Conservation (phyloP, 2,888 invertebrate genomes). For the Perizoma flavofasciatum region DNA sequence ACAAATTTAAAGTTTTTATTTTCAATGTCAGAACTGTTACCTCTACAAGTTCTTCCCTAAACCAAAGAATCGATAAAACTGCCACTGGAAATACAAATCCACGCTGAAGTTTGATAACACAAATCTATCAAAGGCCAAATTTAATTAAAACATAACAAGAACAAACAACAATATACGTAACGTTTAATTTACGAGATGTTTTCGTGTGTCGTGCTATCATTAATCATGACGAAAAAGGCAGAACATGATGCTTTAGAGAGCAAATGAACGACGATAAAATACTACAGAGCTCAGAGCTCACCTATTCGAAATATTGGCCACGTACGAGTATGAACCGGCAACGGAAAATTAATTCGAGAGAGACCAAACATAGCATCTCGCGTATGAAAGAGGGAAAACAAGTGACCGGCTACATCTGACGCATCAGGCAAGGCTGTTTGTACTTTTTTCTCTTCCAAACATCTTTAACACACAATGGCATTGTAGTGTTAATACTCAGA, state of each 20-base stretch:
- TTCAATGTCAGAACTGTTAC: neutral
- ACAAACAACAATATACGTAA: constrained; percentile 28
- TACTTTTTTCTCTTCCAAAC: constrained; percentile 1
- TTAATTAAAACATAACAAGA: constrained; percentile 34
- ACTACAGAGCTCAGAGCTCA: constrained; percentile 7
- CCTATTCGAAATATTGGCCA: constrained; percentile 1
- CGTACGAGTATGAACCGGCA: neutral
- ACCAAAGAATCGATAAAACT: constrained; percentile 7
- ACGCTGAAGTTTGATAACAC: constrained; percentile 2
- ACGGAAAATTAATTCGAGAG: neutral
- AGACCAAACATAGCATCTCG: constrained; percentile 1
- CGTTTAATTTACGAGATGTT: constrained; percentile 39
- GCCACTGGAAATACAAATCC: constrained; percentile 4
- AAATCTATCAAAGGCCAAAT: constrained; percentile 17
- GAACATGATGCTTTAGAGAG: constrained; percentile 23
- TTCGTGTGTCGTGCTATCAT: constrained; percentile 26
- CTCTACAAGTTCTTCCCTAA: neutral
- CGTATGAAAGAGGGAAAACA: neutral
- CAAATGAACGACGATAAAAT: constrained; percentile 8
- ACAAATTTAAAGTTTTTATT: no score
- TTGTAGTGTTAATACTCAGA: constrained; percentile 21
- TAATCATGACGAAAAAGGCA: constrained; percentile 38
- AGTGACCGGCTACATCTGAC: neutral
- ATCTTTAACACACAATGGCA: constrained; percentile 16
- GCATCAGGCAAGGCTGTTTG: neutral